phyloP scores from a whole-genome alignment of 2,888 invertebrate genomes.

The Ariolimax columbianus region DNA sequence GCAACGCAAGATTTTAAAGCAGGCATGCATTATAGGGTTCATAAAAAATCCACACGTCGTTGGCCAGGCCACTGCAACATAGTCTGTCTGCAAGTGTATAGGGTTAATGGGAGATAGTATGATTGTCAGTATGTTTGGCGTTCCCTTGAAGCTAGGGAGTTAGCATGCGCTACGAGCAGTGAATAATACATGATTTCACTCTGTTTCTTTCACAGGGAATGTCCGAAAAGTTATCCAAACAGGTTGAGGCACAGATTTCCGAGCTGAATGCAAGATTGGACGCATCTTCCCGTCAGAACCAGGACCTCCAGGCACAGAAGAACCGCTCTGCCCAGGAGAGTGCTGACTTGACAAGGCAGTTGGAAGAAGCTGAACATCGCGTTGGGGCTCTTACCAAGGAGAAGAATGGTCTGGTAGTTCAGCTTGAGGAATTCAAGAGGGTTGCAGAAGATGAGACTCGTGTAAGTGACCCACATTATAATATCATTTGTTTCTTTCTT shows the following conservation, averaged over 20 bases:
- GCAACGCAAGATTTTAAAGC: too few species aligned
- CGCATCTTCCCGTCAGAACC: conserved; percentile 96
- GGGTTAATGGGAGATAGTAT: too few species aligned
- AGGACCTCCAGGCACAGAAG: conserved; percentile 90
- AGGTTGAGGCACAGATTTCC: conserved; percentile 95
- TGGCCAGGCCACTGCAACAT: too few species aligned
- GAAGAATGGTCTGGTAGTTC: conserved; percentile 94
- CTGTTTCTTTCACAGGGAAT: conserved; percentile 85
- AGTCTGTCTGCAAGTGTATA: too few species aligned
- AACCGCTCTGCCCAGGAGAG: conserved; percentile 98
- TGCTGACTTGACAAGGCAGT: conserved; percentile 95
- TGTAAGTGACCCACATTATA: conserved; percentile 68
- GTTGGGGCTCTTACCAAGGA: conserved; percentile 94
- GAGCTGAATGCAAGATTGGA: conserved; percentile 97
- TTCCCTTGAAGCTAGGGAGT: too few species aligned
- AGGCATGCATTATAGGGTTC: too few species aligned
- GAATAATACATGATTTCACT: too few species aligned
- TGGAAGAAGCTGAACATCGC: conserved; percentile 99
- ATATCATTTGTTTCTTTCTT: too few species aligned
- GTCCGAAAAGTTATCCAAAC: conserved; percentile 99
- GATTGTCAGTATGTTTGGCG: too few species aligned
- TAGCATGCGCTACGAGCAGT: too few species aligned
- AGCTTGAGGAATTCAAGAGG: conserved; percentile 98
- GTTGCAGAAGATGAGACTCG: conserved; percentile 95
- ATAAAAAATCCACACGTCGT: too few species aligned